Conservation (phyloP, 2,797 vertebrate species). For the Silurus lanzhouensis region DNA sequence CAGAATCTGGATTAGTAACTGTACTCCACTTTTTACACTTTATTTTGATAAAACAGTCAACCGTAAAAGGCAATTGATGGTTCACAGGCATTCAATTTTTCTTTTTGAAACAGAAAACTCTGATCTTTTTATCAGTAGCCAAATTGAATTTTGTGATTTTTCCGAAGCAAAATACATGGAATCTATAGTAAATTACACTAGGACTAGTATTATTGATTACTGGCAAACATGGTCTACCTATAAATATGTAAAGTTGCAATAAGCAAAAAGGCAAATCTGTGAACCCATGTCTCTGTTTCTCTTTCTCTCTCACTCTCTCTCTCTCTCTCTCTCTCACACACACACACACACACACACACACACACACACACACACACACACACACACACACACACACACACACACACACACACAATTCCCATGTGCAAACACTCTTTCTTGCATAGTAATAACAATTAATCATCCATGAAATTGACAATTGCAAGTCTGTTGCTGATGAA, state of each 20-base stretch:
- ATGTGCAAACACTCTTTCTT: constrained; percentile 3
- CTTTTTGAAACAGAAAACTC: neutral
- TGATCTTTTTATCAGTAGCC: neutral
- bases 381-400: constrained; percentile 7
- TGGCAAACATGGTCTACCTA: neutral
- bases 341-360: neutral
- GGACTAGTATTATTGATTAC: neutral
- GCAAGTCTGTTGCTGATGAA: constrained; percentile 68
- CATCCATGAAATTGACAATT: constrained; percentile 83
- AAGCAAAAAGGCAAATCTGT: neutral
- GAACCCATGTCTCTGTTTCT: neutral
- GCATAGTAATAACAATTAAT: constrained; percentile 76
- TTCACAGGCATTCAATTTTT: neutral
- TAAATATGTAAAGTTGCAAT: neutral
- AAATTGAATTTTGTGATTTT: neutral
- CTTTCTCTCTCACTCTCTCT: too few relatives aligned
- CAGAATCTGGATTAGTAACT: neutral
- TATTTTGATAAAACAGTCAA: neutral
- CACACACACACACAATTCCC: constrained; percentile 16
- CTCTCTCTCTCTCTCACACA: neutral
- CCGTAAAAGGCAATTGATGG: neutral
- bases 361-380: constrained; percentile 15
- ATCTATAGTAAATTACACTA: neutral
- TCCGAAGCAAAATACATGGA: neutral
- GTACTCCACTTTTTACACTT: neutral